Evolutionary conservation across 2,888 invertebrate genomes (phyloP).

Genomic region (Acanthococcus lagerstroemiae): DNA sequence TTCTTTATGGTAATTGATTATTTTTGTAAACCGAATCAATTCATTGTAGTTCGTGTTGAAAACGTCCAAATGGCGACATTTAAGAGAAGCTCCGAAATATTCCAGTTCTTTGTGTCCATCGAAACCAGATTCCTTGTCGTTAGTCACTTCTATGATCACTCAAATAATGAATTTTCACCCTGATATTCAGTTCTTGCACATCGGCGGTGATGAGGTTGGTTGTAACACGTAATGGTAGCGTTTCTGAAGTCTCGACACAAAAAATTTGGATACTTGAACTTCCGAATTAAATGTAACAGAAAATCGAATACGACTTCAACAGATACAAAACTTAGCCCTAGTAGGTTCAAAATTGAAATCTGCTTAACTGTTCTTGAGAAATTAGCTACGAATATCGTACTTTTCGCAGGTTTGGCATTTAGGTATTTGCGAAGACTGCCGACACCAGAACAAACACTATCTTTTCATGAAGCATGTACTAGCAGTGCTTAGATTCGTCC

Average conservation of each 20-base stretch:
- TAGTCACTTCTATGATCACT: slow-evolving; percentile 58
- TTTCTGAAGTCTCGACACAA: not conserved
- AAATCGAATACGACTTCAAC: no score
- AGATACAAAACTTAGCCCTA: no score
- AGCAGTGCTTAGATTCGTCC: slow-evolving; percentile 51
- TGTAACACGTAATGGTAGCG: not conserved
- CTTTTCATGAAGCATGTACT: slow-evolving; percentile 59
- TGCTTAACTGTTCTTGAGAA: no score
- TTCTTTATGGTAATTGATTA: no score
- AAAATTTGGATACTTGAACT: not conserved
- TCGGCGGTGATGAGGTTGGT: slow-evolving; percentile 67
- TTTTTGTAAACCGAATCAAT: no score
- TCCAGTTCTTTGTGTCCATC: slow-evolving; percentile 68
- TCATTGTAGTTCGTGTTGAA: slow-evolving; percentile 57
- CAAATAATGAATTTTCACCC: slow-evolving; percentile 60
- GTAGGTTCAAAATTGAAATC: no score
- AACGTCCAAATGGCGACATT: slow-evolving; percentile 52
- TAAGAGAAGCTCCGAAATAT: slow-evolving; percentile 56
- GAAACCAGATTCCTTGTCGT: slow-evolving; percentile 49
- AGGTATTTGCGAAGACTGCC: slow-evolving; percentile 52
- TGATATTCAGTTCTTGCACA: slow-evolving; percentile 58
- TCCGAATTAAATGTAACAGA: no score
- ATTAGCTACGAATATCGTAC: slow-evolving; percentile 3
- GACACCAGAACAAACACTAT: slow-evolving; percentile 45
- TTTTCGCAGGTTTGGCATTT: slow-evolving; percentile 58